Conservation (phyloP, 2,113 vertebrate genomes). For the Halcyon senegalensis region DNA sequence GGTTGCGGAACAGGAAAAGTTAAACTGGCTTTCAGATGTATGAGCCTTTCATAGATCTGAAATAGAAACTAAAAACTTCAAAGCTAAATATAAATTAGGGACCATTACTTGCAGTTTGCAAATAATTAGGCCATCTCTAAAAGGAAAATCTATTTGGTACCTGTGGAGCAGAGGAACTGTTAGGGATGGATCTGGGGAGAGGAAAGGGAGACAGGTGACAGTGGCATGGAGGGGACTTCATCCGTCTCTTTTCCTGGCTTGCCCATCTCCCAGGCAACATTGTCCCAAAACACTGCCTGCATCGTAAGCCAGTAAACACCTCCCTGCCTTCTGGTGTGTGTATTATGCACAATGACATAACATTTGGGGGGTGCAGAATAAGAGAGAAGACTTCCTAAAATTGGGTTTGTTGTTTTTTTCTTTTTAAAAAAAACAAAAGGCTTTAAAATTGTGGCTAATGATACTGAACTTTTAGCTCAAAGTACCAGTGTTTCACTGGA, state of each 20-base stretch:
- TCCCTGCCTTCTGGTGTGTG: neutral
- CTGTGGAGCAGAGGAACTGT: neutral
- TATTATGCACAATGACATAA: neutral
- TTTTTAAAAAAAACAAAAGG: neutral
- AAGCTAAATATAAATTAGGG: neutral
- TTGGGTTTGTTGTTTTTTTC: no score
- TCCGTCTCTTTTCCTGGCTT: neutral
- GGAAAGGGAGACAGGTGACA: neutral
- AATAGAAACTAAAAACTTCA: neutral
- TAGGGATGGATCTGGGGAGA: neutral
- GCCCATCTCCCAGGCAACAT: neutral
- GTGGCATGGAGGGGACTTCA: neutral
- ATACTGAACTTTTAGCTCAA: neutral
- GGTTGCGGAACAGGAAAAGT: neutral
- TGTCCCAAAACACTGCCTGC: neutral
- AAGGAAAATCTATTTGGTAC: neutral
- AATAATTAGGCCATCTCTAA: neutral
- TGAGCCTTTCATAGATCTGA: neutral
- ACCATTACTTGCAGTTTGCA: neutral
- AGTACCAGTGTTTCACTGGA: neutral
- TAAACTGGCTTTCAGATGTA: neutral
- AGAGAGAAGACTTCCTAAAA: neutral
- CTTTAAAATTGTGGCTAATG: neutral
- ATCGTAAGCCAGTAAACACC: neutral
- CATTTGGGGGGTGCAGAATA: fast-evolving